A percentile compares a stretch with the other conserved stretches of the same genome.
These are phyloP conservation scores for Mesorhabditis spiculigera DNA, from an alignment of 2,888 invertebrate species.

Conservation along the genomic window DNA sequence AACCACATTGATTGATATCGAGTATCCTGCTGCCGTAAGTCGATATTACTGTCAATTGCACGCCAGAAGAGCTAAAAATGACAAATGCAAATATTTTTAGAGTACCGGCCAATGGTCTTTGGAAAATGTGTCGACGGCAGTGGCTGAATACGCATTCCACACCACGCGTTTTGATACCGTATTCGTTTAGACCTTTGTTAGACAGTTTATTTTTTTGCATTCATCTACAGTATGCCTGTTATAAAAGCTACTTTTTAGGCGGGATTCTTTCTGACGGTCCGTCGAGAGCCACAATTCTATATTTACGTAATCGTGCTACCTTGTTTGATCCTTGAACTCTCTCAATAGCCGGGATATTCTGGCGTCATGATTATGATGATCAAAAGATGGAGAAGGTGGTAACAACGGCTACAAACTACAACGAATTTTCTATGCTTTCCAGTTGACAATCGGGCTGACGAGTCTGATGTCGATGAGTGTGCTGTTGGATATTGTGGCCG, in stretches of 20 bases:
- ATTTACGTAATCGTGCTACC: background rate
- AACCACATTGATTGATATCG: background rate
- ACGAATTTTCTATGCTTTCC: background rate
- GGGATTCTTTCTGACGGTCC: too few species aligned
- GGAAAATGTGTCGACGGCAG: background rate
- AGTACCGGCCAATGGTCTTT: background rate
- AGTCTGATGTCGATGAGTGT: conserved; percentile 31
- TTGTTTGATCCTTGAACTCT: background rate
- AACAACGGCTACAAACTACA: background rate
- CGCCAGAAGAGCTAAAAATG: too few species aligned
- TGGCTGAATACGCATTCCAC: background rate
- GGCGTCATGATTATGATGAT: background rate
- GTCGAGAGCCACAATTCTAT: background rate
- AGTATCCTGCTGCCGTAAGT: background rate
- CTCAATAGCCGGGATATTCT: background rate
- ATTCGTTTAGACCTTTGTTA: too few species aligned
- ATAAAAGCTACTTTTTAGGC: too few species aligned
- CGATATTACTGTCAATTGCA: background rate
- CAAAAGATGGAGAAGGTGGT: background rate
- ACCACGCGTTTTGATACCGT: too few species aligned
- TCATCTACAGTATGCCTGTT: too few species aligned
- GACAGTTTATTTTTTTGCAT: too few species aligned
- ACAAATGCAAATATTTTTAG: background rate
- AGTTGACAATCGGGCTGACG: conserved; percentile 22
- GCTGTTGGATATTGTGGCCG: conserved; percentile 23